phyloP scores from a whole-genome alignment of 2,888 invertebrate species.

The Eudasyphora cyanicolor region DNA sequence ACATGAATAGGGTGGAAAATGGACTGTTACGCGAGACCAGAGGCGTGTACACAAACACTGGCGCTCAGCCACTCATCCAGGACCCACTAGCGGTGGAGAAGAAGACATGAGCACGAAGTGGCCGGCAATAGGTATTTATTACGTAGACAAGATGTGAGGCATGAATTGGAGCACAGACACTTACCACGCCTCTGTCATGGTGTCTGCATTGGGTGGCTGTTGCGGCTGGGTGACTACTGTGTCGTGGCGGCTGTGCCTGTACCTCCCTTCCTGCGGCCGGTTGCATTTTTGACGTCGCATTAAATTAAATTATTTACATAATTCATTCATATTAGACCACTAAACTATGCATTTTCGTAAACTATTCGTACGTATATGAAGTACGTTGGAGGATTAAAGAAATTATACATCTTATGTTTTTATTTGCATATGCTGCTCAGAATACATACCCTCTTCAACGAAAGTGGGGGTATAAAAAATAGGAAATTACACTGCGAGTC shows the following conservation, averaged over 20 bases:
- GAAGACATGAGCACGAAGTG: neutral
- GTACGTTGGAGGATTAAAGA: too few relatives aligned
- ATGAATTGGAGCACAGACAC: slow-evolving; percentile 11
- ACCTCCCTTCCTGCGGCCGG: neutral
- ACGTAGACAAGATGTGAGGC: neutral
- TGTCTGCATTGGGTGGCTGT: neutral
- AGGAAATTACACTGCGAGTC: too few relatives aligned
- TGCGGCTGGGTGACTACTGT: neutral
- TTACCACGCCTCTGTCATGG: neutral
- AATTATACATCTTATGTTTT: too few relatives aligned
- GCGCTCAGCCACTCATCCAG: neutral
- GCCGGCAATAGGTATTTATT: neutral
- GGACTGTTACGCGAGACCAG: neutral
- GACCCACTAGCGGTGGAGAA: slow-evolving; percentile 23
- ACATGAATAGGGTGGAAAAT: neutral
- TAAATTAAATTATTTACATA: slow-evolving; percentile 53
- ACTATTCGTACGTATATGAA: too few relatives aligned
- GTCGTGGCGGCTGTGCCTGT: neutral
- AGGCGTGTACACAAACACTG: neutral
- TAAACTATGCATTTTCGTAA: slow-evolving; percentile 15
- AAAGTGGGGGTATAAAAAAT: too few relatives aligned
- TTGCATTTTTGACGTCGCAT: slow-evolving; percentile 48
- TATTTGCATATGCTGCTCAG: too few relatives aligned
- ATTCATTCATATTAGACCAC: slow-evolving; percentile 34
- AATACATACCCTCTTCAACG: too few relatives aligned